Conservation (phyloP, 2,113 vertebrate species). For the Plecotus auritus region DNA sequence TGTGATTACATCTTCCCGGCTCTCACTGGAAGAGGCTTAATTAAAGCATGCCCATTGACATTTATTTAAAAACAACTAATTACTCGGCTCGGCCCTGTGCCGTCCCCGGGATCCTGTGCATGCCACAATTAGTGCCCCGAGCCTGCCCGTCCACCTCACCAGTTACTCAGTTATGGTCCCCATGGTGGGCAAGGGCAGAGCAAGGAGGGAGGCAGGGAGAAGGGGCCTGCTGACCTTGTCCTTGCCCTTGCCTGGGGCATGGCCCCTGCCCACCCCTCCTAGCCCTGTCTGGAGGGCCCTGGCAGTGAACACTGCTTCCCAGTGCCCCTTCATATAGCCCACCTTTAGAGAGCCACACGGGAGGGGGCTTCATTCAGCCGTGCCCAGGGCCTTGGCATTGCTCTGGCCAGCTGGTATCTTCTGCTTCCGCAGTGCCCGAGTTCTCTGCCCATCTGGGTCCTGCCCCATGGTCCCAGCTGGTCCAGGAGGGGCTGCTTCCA, state of each 20-base stretch:
- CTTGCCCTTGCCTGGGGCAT: not conserved
- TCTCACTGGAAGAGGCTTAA: conserved; percentile 66
- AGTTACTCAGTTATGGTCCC: conserved; percentile 11
- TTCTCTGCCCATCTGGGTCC: not conserved
- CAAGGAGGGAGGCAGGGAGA: not conserved
- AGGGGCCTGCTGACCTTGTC: not conserved
- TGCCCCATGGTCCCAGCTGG: conserved; percentile 16
- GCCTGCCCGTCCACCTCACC: conserved; percentile 6
- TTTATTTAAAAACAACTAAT: conserved; percentile 77
- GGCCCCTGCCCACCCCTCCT: not conserved
- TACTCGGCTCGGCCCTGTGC: conserved; percentile 36
- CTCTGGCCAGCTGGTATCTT: not conserved
- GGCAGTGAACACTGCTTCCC: not conserved
- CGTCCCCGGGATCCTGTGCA: conserved; percentile 44
- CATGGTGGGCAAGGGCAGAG: not conserved
- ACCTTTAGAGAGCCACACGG: not conserved
- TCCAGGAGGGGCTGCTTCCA: not conserved
- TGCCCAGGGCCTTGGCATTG: not conserved
- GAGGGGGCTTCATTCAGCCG: rapidly evolving
- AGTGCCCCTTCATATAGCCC: not conserved
- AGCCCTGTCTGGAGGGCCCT: not conserved
- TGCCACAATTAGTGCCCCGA: conserved; percentile 44
- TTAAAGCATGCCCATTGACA: conserved; percentile 68
- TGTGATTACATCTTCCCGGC: conserved; percentile 41
- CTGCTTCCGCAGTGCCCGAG: not conserved